Evolutionary conservation across 2,888 invertebrate species (phyloP).

Genomic region (Metopia argyrocephala): DNA sequence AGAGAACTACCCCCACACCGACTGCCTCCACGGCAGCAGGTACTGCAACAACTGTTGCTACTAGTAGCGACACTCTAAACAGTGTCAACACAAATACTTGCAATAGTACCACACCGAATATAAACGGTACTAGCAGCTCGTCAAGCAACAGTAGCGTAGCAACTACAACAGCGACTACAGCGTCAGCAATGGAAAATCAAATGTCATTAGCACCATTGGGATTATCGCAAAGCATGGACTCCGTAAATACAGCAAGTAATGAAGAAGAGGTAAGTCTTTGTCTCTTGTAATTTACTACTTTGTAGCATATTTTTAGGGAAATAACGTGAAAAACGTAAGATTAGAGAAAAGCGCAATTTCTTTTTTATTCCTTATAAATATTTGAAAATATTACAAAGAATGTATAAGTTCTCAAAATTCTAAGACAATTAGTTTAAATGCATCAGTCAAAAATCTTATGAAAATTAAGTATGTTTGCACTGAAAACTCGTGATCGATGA

Average conservation of each 20-base stretch:
- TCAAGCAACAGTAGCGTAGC: conserved; percentile 64
- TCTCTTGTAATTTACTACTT: background rate
- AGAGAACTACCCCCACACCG: conserved; percentile 60
- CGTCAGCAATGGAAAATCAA: conserved; percentile 77
- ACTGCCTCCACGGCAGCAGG: conserved; percentile 54
- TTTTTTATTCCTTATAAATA: too few species aligned
- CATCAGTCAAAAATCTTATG: too few species aligned
- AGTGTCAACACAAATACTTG: conserved; percentile 69
- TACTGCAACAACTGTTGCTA: conserved; percentile 55
- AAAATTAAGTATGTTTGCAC: too few species aligned
- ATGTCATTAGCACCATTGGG: conserved; percentile 85
- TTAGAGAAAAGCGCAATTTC: too few species aligned
- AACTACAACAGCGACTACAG: conserved; percentile 53
- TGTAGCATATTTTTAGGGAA: background rate
- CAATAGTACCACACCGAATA: conserved; percentile 69
- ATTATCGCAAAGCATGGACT: conserved; percentile 98
- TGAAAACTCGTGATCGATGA: too few species aligned
- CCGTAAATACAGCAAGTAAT: conserved; percentile 95
- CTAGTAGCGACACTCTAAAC: conserved; percentile 72
- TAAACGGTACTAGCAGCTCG: conserved; percentile 65
- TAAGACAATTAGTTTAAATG: too few species aligned
- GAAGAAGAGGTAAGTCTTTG: conserved; percentile 94
- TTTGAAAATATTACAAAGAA: too few species aligned
- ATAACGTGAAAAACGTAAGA: background rate
- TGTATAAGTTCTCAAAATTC: too few species aligned